phyloP scores from a whole-genome alignment of 2,888 invertebrate genomes.

The Abrostola tripartita region DNA sequence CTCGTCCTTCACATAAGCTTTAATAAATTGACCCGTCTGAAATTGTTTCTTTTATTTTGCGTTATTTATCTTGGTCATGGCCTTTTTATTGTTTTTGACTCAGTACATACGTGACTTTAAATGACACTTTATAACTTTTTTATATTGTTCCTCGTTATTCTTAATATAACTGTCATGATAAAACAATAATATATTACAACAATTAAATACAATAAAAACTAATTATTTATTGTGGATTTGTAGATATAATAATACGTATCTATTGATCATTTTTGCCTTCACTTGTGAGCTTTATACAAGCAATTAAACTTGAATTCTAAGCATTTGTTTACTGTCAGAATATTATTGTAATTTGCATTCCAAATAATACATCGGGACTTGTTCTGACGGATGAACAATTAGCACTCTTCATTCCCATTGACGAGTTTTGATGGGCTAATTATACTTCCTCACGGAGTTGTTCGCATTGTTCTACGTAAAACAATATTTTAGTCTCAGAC shows the following conservation, averaged over 20 bases:
- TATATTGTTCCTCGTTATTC: slow-evolving; percentile 21
- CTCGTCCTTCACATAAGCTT: slow-evolving; percentile 51
- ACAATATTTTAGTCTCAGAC: too few species aligned
- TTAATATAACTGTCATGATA: slow-evolving; percentile 17
- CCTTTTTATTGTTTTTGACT: slow-evolving; percentile 51
- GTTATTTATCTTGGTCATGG: slow-evolving; percentile 44
- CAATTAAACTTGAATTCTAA: slow-evolving; percentile 22
- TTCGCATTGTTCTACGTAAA: too few species aligned
- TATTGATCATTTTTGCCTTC: slow-evolving; percentile 18
- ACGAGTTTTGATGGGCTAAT: slow-evolving; percentile 28
- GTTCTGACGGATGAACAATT: slow-evolving; percentile 26
- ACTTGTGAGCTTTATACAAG: slow-evolving; percentile 44
- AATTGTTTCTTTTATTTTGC: slow-evolving; percentile 52
- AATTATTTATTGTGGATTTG: slow-evolving; percentile 7
- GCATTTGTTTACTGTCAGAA: slow-evolving; percentile 21
- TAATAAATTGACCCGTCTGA: slow-evolving; percentile 54
- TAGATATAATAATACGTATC: slow-evolving; percentile 13
- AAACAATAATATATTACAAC: slow-evolving; percentile 2
- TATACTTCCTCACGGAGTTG: too few species aligned
- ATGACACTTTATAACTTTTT: slow-evolving; percentile 27
- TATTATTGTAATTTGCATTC: slow-evolving; percentile 35
- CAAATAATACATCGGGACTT: slow-evolving; percentile 16
- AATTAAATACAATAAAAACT: slow-evolving; percentile 6
- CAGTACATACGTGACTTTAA: slow-evolving; percentile 15
- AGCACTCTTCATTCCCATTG: slow-evolving; percentile 40